Evolutionary conservation across 2,888 invertebrate genomes (phyloP).

Genomic region (Ormyrus nitidulus): DNA sequence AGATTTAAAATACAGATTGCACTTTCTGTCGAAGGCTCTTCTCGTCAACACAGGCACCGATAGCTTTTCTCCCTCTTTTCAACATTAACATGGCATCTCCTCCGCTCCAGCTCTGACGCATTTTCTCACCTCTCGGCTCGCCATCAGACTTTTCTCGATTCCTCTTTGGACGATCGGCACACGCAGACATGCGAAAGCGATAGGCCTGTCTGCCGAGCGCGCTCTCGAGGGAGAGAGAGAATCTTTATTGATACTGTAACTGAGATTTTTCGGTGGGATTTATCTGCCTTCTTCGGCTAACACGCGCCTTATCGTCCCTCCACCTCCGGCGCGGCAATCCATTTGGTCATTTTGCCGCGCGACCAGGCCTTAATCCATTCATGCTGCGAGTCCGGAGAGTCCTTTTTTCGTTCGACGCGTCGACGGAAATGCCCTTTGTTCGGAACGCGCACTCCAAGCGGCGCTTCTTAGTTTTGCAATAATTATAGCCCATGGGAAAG

Average conservation of each 20-base stretch:
- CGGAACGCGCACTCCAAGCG: neutral
- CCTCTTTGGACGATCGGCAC: slow-evolving; percentile 21
- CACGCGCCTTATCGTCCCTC: slow-evolving; percentile 57
- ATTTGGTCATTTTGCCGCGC: slow-evolving; percentile 39
- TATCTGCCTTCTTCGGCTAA: slow-evolving; percentile 56
- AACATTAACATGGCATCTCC: neutral
- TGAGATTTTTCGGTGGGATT: slow-evolving; percentile 61
- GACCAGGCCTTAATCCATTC: slow-evolving; percentile 39
- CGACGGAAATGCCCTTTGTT: slow-evolving; percentile 24
- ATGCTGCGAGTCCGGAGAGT: slow-evolving; percentile 6
- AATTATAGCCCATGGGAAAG: neutral
- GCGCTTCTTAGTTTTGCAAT: slow-evolving; percentile 18
- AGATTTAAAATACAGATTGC: too few relatives aligned
- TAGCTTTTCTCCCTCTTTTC: too few relatives aligned
- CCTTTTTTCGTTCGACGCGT: neutral
- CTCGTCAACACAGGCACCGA: too few relatives aligned
- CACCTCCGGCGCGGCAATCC: neutral
- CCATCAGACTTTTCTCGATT: slow-evolving; percentile 43
- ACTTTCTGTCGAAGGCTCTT: too few relatives aligned
- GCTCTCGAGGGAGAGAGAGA: slow-evolving; percentile 35
- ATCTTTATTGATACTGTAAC: slow-evolving; percentile 65
- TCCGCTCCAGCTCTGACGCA: neutral
- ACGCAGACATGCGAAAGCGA: slow-evolving; percentile 56
- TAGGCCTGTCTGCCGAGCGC: slow-evolving; percentile 61
- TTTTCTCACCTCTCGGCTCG: slow-evolving; percentile 29